These are phyloP conservation scores for Oncorhynchus gorbuscha DNA, from an alignment of 2,113 vertebrate species.

Conservation along the genomic window DNA sequence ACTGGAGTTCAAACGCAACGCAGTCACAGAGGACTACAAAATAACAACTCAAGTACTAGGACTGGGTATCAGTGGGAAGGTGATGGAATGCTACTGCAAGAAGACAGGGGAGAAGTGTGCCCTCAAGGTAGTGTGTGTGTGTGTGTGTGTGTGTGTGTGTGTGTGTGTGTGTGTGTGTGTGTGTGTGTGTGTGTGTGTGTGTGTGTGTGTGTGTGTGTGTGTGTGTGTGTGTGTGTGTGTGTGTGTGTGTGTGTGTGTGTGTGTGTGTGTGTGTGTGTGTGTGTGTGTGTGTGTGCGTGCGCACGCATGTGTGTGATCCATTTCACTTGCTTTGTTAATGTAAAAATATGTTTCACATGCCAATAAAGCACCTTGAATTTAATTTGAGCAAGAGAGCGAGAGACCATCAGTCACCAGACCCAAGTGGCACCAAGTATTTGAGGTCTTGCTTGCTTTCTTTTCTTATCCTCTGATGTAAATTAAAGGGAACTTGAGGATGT, in stretches of 20 bases:
- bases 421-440: background rate
- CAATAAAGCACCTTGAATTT: too few relatives aligned
- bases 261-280: too few relatives aligned
- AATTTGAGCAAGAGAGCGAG: background rate
- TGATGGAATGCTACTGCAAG: conserved; percentile 89
- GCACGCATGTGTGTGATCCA: too few relatives aligned
- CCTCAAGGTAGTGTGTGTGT: conserved; percentile 80
- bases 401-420: background rate
- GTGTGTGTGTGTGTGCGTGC: background rate
- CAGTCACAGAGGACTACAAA: conserved; percentile 95
- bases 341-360: too few relatives aligned
- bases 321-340: too few relatives aligned
- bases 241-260: too few relatives aligned
- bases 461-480: background rate
- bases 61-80: conserved; percentile 95
- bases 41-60: conserved; percentile 92
- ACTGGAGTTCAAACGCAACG: conserved; percentile 89
- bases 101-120: conserved; percentile 91
- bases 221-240: background rate
- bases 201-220: background rate
- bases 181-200: background rate
- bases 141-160: too few relatives aligned
- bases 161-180: too few relatives aligned
- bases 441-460: background rate
- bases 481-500: background rate